These are phyloP conservation scores for Siphonodentalium dalli DNA, from an alignment of 2,888 invertebrate genomes.

Conservation along the genomic window DNA sequence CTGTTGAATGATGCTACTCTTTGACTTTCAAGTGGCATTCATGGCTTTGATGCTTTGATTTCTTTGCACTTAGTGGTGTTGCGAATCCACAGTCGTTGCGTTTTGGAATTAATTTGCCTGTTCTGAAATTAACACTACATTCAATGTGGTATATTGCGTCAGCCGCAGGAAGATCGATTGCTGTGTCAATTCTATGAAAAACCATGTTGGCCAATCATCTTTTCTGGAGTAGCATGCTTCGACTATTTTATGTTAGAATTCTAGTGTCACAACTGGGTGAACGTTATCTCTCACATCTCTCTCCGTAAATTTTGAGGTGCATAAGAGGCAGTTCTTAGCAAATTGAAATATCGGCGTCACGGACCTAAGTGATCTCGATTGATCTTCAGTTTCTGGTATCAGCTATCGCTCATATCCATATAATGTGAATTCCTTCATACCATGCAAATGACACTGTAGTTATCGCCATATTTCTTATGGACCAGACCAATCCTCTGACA, in stretches of 20 bases:
- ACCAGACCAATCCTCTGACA: too few relatives aligned
- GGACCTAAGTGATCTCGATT: too few relatives aligned
- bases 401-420: too few relatives aligned
- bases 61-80: neutral
- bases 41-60: neutral
- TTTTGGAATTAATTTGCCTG: too few relatives aligned
- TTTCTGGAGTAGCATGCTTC: too few relatives aligned
- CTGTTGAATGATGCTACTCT: constrained; percentile 5
- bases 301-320: neutral
- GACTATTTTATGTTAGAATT: constrained; percentile 7
- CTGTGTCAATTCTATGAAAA: neutral
- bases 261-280: constrained; percentile 10
- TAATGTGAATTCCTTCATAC: neutral
- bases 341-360: too few relatives aligned
- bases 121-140: constrained; percentile 32
- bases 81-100: too few relatives aligned
- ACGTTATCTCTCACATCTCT: too few relatives aligned
- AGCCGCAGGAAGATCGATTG: constrained; percentile 30
- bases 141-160: constrained; percentile 33
- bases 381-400: too few relatives aligned
- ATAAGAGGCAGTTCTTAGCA: too few relatives aligned
- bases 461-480: too few relatives aligned
- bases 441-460: constrained; percentile 1
- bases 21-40: neutral
- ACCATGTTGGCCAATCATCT: constrained; percentile 11